Base-by-base conservation (phyloP, 1,140 invertebrate genomes). In the Euglossa dilemma region DNA sequence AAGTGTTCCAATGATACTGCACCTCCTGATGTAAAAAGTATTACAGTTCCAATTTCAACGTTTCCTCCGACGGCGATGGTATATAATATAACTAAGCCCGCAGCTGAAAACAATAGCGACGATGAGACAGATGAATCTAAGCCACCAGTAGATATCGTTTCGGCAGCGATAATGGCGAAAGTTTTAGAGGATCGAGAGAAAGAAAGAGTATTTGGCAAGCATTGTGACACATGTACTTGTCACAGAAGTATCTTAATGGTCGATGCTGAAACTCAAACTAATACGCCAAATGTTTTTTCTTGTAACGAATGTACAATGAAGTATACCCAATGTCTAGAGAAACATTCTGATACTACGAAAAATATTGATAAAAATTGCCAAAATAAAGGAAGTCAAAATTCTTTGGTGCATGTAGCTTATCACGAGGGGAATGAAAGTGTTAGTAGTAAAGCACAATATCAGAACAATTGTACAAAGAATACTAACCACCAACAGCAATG, bases 131-230 rank as follows among this genome's bases (percentile, higher is more conserved):
- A 95, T 88, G 95, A 96, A 87, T 95, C 95, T 36, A 93, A 93
- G 56, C 93, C 92, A 0, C 93, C 95, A 0, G 94, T 96, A 36
- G 98, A 98, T 83, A 96, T 97, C 88, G 98, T 99, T 43, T 98
- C 98, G 16, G 98, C 98, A 54, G 97, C 98, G 23, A 97, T 99
- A 69, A 98, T 99, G 96, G 98, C 98, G 6, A 98, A 98, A 95
- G 97, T 99, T 66, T 94, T 99, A 50, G 97, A 98, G 92, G 98
- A 98, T 96, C 91, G 97, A 95, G 92, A 97, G 95, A 94, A 97
- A 95, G 94, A 96, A 95, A 88, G 93, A 84, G 93, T 94, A 70
- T 95, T 96, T 79, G 95, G 96, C 14, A 97, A 97, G 92, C 98
- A 98, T 89, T 98, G 97, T 93, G 96, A 97, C 83, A 97, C 97